These are phyloP conservation scores for Homalodisca vitripennis DNA, from an alignment of 1,140 invertebrate species.

Conservation along the genomic window DNA sequence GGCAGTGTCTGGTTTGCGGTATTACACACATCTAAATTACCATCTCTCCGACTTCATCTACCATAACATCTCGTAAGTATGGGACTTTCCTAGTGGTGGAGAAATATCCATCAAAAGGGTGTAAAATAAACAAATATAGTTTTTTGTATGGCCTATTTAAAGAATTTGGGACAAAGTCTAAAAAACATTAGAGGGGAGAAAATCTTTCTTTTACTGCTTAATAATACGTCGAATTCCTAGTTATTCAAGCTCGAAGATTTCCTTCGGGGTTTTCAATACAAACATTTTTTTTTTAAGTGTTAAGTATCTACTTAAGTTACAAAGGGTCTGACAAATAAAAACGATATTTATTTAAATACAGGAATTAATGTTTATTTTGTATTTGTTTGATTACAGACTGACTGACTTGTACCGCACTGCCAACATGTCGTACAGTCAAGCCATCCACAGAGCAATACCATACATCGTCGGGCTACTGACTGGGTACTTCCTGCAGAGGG, in stretches of 20 bases:
- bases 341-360: too few relatives aligned
- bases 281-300: too few relatives aligned
- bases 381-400: slow-evolving; percentile 51
- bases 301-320: too few relatives aligned
- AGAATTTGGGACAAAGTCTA: not conserved
- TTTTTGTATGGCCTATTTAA: not conserved
- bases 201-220: not conserved
- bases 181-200: not conserved
- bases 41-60: slow-evolving; percentile 31
- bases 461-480: slow-evolving; percentile 62
- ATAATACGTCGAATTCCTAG: not conserved
- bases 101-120: not conserved
- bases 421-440: slow-evolving; percentile 58
- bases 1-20: slow-evolving; percentile 21
- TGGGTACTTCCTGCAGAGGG: slow-evolving; percentile 53
- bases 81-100: not conserved
- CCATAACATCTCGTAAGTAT: slow-evolving; percentile 29
- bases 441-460: slow-evolving; percentile 61
- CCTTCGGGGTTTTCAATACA: too few relatives aligned
- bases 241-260: not conserved
- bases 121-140: not conserved
- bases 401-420: slow-evolving; percentile 66
- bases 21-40: slow-evolving; percentile 5
- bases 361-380: too few relatives aligned
- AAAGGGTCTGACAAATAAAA: too few relatives aligned